Evolutionary conservation across 2,888 invertebrate species (phyloP), one percentile per base, ranked within the genome.

Genomic region (Amblyjoppa fuscipennis): DNA sequence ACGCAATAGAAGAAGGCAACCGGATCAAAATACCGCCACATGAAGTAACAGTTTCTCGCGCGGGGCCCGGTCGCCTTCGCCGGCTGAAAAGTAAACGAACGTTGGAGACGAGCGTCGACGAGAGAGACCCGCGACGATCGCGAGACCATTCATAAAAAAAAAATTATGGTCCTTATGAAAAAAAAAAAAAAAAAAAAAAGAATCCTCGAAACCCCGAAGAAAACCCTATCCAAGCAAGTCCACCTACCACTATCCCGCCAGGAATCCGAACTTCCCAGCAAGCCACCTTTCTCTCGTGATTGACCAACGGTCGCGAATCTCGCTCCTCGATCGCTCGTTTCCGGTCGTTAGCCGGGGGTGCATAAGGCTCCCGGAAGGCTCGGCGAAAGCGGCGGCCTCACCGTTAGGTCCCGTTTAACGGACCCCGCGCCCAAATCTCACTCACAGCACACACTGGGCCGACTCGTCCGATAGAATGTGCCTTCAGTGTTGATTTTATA

Each of bases 401-500:
- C 74, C 89, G 89, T 82, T 49, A 83, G 74, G 81, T 84, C 87
- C 88, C 88, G 90, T 90, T 89, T 87, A 85, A 89, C 92, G 93
- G 92, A 90, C 92, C 94, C 94, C 94, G 94, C 94, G 95, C 94
- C 94, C 94, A 94, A 86, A 94, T 95, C 94, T 95, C 95, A 95
- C 95, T 96, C 95, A 96, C 96, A 95, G 96, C 95, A 95, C 95
- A 95, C 96, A 97, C 96, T 97, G 97, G 97, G 97, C 97, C 97
- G 96, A 96, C 96, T 97, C 97, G 98, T 98, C 98, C 97, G 97
- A 97, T 97, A 97, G 96, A 96, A 98, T 97, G 98, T 98, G 98
- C 98, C 98, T 98, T 98, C 98, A 97, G 95, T 96, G 96, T 97
- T 97, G 96, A 96, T 96, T 97, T 97, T 97, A 97, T 97, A 97